Evolutionary conservation across 2,888 invertebrate species (phyloP).

Genomic region (Pachliopta kotzebuea): DNA sequence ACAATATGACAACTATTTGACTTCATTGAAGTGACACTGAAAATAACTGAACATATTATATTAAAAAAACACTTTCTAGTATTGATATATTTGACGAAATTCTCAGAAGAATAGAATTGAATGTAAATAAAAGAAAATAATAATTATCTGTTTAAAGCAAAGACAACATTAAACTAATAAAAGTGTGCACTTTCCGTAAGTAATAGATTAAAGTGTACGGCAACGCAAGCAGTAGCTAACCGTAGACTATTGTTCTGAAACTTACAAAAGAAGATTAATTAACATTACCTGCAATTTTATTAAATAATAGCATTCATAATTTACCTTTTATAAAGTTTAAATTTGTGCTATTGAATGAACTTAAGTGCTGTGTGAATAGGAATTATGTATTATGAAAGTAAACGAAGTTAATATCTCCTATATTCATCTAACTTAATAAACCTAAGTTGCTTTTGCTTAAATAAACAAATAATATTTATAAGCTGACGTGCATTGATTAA

Average conservation of each 20-base stretch:
- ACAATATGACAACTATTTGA: too few relatives aligned
- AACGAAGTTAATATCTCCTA: too few relatives aligned
- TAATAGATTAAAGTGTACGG: background rate
- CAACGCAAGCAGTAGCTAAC: conserved; percentile 10
- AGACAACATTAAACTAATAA: background rate
- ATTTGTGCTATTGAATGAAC: background rate
- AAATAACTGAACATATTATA: too few relatives aligned
- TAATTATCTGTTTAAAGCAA: background rate
- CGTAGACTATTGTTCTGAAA: conserved; percentile 13
- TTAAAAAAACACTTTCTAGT: too few relatives aligned
- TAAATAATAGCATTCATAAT: background rate
- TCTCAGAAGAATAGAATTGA: too few relatives aligned
- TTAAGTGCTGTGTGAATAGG: background rate
- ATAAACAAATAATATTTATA: background rate
- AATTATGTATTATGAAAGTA: background rate
- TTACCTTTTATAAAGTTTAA: background rate
- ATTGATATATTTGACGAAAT: too few relatives aligned
- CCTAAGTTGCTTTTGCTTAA: too few relatives aligned
- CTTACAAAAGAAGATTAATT: conserved; percentile 18
- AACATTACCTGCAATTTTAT: conserved; percentile 9
- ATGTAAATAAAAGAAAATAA: background rate
- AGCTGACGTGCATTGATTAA: background rate
- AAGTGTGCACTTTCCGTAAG: background rate
- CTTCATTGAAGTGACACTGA: too few relatives aligned
- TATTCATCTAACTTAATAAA: too few relatives aligned